phyloP scores from a whole-genome alignment of 1,140 invertebrate species.

The Mizuhopecten yessoensis region DNA sequence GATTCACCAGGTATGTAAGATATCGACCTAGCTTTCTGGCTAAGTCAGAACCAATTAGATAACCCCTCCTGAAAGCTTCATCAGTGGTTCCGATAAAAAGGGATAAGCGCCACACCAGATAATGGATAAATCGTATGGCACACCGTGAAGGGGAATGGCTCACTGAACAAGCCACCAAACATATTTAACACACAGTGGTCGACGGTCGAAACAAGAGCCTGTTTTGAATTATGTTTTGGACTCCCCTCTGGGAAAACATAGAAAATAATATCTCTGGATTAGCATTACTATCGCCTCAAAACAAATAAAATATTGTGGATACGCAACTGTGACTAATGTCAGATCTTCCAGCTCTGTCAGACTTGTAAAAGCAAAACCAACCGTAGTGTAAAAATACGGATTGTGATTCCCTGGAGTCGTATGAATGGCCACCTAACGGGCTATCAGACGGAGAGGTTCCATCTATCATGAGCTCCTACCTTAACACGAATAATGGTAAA shows the following conservation, averaged over 20 bases:
- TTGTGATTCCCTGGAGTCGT: not conserved
- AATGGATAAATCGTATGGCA: not conserved
- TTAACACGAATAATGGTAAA: not conserved
- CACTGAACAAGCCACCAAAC: too few relatives aligned
- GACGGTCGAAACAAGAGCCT: too few relatives aligned
- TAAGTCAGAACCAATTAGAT: not conserved
- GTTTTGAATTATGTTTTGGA: not conserved
- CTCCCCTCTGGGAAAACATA: not conserved
- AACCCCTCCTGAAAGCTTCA: not conserved
- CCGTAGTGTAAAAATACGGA: constrained; percentile 27
- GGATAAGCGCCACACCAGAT: not conserved
- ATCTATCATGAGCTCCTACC: not conserved
- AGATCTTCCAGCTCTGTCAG: not conserved
- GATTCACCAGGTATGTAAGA: not conserved
- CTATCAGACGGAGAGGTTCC: constrained; percentile 14
- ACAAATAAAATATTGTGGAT: not conserved
- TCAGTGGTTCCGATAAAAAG: not conserved
- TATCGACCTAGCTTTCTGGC: not conserved
- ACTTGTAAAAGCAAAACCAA: constrained; percentile 1
- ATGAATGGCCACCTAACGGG: not conserved
- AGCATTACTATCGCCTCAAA: not conserved
- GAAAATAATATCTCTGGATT: not conserved
- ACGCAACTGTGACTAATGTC: not conserved
- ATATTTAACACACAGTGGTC: too few relatives aligned
- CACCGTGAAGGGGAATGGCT: too few relatives aligned